phyloP scores from a whole-genome alignment of 1,140 invertebrate genomes.

The Bombus sylvicola region DNA sequence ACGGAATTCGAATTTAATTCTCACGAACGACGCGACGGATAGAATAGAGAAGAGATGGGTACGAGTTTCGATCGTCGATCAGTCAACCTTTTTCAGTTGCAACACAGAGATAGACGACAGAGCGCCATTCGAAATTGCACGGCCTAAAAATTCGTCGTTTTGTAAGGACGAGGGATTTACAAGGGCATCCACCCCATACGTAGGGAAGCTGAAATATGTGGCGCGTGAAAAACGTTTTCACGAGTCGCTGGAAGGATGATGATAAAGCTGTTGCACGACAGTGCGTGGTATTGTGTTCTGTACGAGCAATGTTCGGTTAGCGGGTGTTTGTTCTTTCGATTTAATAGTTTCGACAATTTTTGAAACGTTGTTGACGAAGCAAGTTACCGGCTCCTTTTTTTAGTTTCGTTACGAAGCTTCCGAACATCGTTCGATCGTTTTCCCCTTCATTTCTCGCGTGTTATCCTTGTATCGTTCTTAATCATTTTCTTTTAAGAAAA shows the following conservation, averaged over 20 bases:
- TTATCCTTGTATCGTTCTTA: no score
- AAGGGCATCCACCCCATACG: no score
- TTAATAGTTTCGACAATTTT: neutral
- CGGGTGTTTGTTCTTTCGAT: neutral
- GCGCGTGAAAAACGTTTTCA: constrained; percentile 13
- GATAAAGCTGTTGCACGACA: neutral
- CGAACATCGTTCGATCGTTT: no score
- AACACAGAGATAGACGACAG: neutral
- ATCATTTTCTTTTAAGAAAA: no score
- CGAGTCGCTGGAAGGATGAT: neutral
- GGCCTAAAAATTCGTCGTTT: constrained; percentile 2
- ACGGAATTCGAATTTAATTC: neutral
- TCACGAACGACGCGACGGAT: neutral
- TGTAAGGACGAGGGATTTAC: neutral
- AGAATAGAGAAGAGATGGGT: neutral
- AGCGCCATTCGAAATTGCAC: constrained; percentile 1
- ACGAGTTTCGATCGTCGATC: constrained; percentile 7
- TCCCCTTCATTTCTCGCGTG: no score
- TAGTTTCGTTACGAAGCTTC: no score
- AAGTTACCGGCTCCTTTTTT: neutral
- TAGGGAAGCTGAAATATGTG: neutral
- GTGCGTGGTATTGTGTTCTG: neutral
- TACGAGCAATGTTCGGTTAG: neutral
- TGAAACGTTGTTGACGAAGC: neutral
- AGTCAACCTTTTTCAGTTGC: neutral